phyloP scores from a whole-genome alignment of 2,888 invertebrate genomes.

The Drepana falcataria region DNA sequence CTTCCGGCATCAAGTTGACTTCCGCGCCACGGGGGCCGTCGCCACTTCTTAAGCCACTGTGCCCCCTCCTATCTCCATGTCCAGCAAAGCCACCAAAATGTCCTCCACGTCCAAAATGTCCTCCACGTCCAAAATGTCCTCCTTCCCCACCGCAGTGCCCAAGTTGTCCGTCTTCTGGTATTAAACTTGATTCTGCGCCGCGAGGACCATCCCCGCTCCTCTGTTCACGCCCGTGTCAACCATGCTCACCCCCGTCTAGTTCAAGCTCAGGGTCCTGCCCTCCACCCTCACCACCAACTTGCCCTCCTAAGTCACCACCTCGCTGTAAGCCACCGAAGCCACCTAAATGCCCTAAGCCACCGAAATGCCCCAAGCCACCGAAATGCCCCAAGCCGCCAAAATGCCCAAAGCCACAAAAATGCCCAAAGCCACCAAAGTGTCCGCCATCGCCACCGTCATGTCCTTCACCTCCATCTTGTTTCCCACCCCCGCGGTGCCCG shows the following conservation, averaged over 20 bases:
- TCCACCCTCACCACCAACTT: slow-evolving; percentile 8
- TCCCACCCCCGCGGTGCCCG: background rate
- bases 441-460: background rate
- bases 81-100: background rate
- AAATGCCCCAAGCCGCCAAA: background rate
- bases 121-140: background rate
- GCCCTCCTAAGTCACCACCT: background rate
- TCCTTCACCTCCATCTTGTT: background rate
- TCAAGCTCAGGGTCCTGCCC: background rate
- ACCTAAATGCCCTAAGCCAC: background rate
- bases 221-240: background rate
- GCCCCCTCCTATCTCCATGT: background rate
- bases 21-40: background rate
- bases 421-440: background rate
- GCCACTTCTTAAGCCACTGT: background rate
- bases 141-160: background rate
- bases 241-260: background rate
- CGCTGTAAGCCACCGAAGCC: background rate
- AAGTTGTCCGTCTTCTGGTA: background rate
- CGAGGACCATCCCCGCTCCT: slow-evolving; percentile 1
- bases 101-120: background rate
- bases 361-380: background rate
- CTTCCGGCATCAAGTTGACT: no score
- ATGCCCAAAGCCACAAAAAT: background rate
- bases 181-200: background rate